Evolutionary conservation across 1,140 invertebrate genomes (phyloP).

Genomic region (Battus philenor): DNA sequence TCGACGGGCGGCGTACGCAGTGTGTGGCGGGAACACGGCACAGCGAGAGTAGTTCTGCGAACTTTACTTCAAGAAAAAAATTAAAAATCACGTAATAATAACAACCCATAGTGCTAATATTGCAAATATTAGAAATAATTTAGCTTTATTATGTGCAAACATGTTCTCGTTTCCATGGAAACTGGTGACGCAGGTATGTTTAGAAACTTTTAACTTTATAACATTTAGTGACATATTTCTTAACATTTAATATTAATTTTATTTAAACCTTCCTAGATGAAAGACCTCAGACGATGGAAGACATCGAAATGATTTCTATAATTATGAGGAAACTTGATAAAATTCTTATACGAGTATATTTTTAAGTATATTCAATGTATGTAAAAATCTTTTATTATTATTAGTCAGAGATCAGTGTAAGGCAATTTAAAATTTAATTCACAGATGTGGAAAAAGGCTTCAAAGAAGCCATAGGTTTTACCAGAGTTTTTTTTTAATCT

Average conservation of each 20-base stretch:
- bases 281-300: too few species aligned
- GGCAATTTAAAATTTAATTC: background rate
- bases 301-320: background rate
- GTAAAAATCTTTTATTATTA: background rate
- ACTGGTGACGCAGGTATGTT: slow-evolving; percentile 13
- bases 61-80: background rate
- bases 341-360: background rate
- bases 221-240: too few species aligned
- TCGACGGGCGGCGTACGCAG: background rate
- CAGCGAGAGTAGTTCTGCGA: background rate
- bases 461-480: background rate
- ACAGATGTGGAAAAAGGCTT: background rate
- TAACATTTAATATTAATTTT: too few species aligned
- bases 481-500: background rate
- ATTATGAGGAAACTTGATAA: background rate
- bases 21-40: slow-evolving; percentile 1
- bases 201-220: background rate
- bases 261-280: too few species aligned
- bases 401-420: background rate
- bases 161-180: slow-evolving; percentile 10
- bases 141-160: slow-evolving; percentile 3
- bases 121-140: too few species aligned
- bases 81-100: too few species aligned
- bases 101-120: too few species aligned
- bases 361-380: background rate